Evolutionary conservation across 2,888 invertebrate genomes (phyloP).

Genomic region (Caenorhabditis sp.): DNA sequence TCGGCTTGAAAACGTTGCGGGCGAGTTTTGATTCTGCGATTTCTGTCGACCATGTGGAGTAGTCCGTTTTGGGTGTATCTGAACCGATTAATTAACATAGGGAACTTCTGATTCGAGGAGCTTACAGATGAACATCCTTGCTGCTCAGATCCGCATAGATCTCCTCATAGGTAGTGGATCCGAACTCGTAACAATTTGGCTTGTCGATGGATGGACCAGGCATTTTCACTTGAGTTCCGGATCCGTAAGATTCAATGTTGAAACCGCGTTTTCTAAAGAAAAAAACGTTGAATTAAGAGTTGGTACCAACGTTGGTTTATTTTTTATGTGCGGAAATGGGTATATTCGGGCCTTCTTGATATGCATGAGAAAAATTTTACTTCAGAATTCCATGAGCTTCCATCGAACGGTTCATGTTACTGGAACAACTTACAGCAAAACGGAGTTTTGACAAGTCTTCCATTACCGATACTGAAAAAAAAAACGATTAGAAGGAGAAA

Average conservation of each 20-base stretch:
- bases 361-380: too few relatives aligned
- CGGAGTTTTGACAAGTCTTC: conserved; percentile 41
- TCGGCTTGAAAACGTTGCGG: conserved; percentile 96
- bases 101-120: conserved; percentile 3
- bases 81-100: conserved; percentile 16
- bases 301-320: too few relatives aligned
- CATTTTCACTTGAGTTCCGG: conserved; percentile 90
- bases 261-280: conserved; percentile 93
- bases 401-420: conserved; percentile 99
- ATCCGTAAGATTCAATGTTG: conserved; percentile 87
- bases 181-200: conserved; percentile 77
- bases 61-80: conserved; percentile 97
- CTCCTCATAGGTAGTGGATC: conserved; percentile 75
- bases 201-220: conserved; percentile 91
- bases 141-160: conserved; percentile 75
- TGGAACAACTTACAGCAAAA: conserved; percentile 97
- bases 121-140: conserved; percentile 77
- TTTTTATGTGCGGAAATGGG: too few relatives aligned
- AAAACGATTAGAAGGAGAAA: neutral
- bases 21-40: conserved; percentile 93
- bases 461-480: conserved; percentile 15
- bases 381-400: conserved; percentile 96
- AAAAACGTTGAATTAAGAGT: conserved; percentile 24
- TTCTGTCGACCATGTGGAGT: conserved; percentile 97
- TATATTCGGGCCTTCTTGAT: too few relatives aligned